Percentiles rank a stretch among this genome's conserved stretches.
Evolutionary conservation across 1,140 invertebrate genomes (phyloP).

Genomic region (Conus ventricosus): DNA sequence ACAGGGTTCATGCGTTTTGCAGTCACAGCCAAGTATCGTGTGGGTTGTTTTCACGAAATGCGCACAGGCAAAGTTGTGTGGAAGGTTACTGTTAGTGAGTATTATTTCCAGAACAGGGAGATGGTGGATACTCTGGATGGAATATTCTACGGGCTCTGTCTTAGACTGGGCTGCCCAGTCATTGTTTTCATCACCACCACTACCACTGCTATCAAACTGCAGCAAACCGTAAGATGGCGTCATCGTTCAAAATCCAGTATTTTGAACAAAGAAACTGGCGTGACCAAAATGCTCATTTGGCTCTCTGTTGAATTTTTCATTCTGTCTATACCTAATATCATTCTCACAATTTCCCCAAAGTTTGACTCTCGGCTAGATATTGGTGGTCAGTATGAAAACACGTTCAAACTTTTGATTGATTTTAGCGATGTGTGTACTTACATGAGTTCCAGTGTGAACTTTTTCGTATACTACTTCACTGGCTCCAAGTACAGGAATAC

Average conservation of each 20-base stretch:
- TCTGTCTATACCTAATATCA: too few relatives aligned
- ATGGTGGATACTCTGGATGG: neutral
- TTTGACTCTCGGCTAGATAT: too few relatives aligned
- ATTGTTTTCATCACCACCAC: neutral
- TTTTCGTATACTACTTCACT: too few relatives aligned
- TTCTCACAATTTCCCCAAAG: too few relatives aligned
- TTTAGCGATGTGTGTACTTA: too few relatives aligned
- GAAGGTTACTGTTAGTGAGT: neutral
- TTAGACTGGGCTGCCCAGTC: neutral
- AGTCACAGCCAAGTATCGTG: neutral
- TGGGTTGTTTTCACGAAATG: neutral
- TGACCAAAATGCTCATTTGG: slow-evolving; percentile 14
- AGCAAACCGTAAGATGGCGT: neutral
- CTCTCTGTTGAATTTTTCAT: neutral
- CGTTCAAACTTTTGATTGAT: too few relatives aligned
- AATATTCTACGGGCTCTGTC: neutral
- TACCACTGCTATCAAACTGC: neutral
- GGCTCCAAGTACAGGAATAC: too few relatives aligned
- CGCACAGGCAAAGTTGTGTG: neutral
- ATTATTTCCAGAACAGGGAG: neutral
- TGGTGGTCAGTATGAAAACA: too few relatives aligned
- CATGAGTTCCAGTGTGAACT: too few relatives aligned
- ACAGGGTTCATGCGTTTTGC: neutral
- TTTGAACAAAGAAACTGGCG: neutral
- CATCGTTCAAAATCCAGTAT: neutral